A percentile compares a stretch with the other conserved stretches of the same genome.
These are phyloP conservation scores for Idris sp. DNA, from an alignment of 1,140 invertebrate genomes.

Conservation along the genomic window DNA sequence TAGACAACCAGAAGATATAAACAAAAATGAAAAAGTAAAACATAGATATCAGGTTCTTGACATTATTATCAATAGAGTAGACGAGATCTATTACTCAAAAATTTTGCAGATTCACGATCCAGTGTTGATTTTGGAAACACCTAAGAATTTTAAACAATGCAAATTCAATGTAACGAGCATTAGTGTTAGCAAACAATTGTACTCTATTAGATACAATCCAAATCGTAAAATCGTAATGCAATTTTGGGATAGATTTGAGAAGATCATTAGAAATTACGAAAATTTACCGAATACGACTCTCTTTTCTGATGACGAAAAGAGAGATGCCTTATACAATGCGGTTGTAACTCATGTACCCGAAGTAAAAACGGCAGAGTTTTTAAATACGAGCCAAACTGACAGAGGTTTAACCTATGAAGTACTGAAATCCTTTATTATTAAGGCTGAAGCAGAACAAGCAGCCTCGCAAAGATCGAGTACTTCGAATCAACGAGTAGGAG, in stretches of 20 bases:
- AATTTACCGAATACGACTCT: background rate
- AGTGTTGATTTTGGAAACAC: background rate
- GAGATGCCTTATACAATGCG: constrained; percentile 1
- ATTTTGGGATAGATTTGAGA: constrained; percentile 1
- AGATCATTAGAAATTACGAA: background rate
- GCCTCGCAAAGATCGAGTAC: too few species aligned
- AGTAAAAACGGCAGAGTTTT: background rate
- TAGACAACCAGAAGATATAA: background rate
- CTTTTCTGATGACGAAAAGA: background rate
- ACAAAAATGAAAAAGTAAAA: background rate
- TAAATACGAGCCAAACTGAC: background rate
- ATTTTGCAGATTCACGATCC: background rate
- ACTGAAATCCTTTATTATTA: background rate
- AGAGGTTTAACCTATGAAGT: background rate
- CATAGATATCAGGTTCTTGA: background rate
- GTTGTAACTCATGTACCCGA: background rate
- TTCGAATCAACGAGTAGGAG: too few species aligned
- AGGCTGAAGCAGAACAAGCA: constrained; percentile 3
- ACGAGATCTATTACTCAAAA: constrained; percentile 1
- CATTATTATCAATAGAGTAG: background rate
- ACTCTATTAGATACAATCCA: background rate
- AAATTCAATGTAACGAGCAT: background rate
- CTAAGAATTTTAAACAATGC: background rate
- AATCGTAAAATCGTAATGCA: background rate
- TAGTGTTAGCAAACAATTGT: too few species aligned